phyloP scores from a whole-genome alignment of 2,888 invertebrate genomes.

The Stenodema calcarata region DNA sequence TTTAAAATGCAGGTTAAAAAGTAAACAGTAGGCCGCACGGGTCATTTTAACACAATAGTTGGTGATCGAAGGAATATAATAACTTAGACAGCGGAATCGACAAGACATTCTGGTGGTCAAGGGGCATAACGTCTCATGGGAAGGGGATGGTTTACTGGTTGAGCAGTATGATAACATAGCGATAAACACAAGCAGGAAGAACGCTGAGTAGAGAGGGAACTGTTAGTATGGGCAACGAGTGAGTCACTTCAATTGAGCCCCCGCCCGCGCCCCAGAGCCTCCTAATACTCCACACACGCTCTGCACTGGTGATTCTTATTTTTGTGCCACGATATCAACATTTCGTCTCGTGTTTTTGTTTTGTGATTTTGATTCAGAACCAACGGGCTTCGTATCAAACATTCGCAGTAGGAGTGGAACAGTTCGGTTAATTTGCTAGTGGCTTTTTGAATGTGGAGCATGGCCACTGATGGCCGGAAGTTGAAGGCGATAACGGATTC shows the following conservation, averaged over 20 bases:
- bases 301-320: not conserved
- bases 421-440: not conserved
- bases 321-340: not conserved
- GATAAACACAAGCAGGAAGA: slow-evolving; percentile 45
- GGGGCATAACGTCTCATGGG: not conserved
- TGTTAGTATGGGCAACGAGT: slow-evolving; percentile 47
- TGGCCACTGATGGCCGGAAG: not conserved
- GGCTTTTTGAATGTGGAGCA: not conserved
- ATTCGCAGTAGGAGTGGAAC: not conserved
- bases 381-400: not conserved
- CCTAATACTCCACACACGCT: not conserved
- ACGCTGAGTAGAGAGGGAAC: not conserved
- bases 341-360: not conserved
- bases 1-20: too few species aligned
- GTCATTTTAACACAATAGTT: too few species aligned
- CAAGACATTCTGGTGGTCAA: not conserved
- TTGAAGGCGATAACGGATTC: not conserved
- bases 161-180: slow-evolving; percentile 27
- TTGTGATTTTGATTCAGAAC: not conserved
- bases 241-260: slow-evolving; percentile 47
- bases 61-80: too few species aligned
- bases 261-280: slow-evolving; percentile 34
- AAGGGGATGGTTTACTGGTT: not conserved
- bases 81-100: not conserved
- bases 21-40: too few species aligned